Conservation (phyloP, 2,888 invertebrate genomes). For the Myopa tessellatipennis region DNA sequence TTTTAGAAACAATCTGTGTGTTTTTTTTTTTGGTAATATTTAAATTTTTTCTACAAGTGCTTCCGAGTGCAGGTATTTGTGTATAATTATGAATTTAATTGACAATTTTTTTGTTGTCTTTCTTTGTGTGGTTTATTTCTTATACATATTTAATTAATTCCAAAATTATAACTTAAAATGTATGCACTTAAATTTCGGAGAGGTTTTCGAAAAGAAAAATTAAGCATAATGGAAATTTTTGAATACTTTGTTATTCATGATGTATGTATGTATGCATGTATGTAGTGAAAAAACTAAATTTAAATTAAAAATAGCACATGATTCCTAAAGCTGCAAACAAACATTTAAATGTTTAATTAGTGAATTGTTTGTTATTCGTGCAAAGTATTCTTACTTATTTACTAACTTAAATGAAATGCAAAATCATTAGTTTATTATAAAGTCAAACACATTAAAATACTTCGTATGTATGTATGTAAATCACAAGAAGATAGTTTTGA, state of each 20-base stretch:
- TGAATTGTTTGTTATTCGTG: slow-evolving; percentile 11
- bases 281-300: neutral
- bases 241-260: slow-evolving; percentile 27
- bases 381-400: slow-evolving; percentile 35
- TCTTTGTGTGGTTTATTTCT: slow-evolving; percentile 3
- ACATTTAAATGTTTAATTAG: slow-evolving; percentile 6
- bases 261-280: neutral
- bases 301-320: neutral
- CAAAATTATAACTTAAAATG: slow-evolving; percentile 7
- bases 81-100: slow-evolving; percentile 24
- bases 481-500: slow-evolving; percentile 34
- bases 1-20: slow-evolving; percentile 37
- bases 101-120: slow-evolving; percentile 30
- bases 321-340: neutral
- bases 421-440: slow-evolving; percentile 26
- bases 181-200: neutral
- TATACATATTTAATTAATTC: slow-evolving; percentile 1
- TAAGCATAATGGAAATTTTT: slow-evolving; percentile 26
- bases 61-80: neutral
- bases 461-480: slow-evolving; percentile 22
- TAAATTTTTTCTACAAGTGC: slow-evolving; percentile 24
- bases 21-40: slow-evolving; percentile 21
- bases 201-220: neutral
- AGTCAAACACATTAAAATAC: slow-evolving; percentile 27
- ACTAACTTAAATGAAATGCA: slow-evolving; percentile 28